Base-by-base conservation (phyloP, 2,113 vertebrate species). In the Thymallus thymallus region DNA sequence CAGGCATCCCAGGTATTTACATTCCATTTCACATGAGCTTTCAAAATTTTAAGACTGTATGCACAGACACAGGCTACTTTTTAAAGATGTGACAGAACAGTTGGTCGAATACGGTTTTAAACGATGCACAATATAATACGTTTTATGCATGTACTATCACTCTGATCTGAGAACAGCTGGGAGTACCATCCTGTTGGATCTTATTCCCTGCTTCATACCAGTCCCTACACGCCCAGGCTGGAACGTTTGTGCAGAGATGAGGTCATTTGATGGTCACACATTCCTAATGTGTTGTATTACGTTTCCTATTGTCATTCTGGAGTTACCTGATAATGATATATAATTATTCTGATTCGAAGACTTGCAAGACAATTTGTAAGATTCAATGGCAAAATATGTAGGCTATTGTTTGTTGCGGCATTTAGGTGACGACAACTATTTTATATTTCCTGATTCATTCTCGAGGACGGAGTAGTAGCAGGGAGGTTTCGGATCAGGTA, bases 211-310 rank as follows among this genome's bases (percentile, higher is more conserved):
- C 26, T 46, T 30, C 35, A 7, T 46, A n/a, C 86, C 78, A 72
- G 87, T 73, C 78, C 65, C 48, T 30, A 85, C 86, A 76, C 9
- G 86, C 41, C 63, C 58, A 45, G 29, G 0, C 16, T 14, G 35
- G 32, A 68, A 81, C 79, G 84, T 79, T 73, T 12, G 6, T 46
- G 56, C 56, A 60, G 16, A 60, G n/a, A 60, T 60, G 6, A n/a
- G 51, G 51, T 55, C 18, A 7, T 60, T 22, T 23, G 3, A 51
- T n/a, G n/a, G n/a, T n/a, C 6, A 16, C n/a, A 51, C 56, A 60
- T 60, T 60, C n/a, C n/a, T 60, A n/a, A 60, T 60, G 56, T 22
- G n/a, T 16, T 22, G n/a, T 3, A 9, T 22, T 60, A 3, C 56
- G n/a, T 60, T 23, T 60, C 20, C 18, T 60, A 60, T 2, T 22